Conservation (phyloP, 2,888 invertebrate species). For the Trachelus troglodyta region DNA sequence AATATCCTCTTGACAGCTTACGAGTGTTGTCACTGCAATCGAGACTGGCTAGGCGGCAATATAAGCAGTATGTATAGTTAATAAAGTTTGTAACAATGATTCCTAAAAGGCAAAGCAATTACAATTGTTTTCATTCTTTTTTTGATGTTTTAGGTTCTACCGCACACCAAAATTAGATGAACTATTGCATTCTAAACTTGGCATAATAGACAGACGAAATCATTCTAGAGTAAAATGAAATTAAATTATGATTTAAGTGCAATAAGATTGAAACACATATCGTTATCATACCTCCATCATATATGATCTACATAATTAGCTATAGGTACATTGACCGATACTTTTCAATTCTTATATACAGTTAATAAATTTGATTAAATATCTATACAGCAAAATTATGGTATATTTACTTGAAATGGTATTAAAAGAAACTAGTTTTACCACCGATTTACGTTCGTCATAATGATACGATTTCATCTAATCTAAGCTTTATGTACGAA, state of each 20-base stretch:
- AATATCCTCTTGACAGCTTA: background rate
- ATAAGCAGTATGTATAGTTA: background rate
- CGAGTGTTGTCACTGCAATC: background rate
- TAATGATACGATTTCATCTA: no score
- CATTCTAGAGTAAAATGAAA: background rate
- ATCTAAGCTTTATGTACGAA: no score
- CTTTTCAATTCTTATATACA: no score
- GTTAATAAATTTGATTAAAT: no score
- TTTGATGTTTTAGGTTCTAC: background rate
- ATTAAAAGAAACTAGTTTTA: no score
- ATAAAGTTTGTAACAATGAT: background rate
- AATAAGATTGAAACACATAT: background rate
- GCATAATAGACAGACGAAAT: background rate
- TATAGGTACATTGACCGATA: no score
- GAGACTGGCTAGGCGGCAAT: background rate
- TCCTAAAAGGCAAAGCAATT: background rate
- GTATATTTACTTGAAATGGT: no score
- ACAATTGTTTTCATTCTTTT: background rate
- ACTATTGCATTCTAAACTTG: background rate
- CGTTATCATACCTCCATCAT: no score
- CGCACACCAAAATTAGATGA: background rate
- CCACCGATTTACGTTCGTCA: no score
- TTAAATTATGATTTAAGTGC: background rate
- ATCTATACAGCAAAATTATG: no score
- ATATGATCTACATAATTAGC: no score